Conservation (phyloP, 2,113 vertebrate genomes). For the Corapipo altera region DNA sequence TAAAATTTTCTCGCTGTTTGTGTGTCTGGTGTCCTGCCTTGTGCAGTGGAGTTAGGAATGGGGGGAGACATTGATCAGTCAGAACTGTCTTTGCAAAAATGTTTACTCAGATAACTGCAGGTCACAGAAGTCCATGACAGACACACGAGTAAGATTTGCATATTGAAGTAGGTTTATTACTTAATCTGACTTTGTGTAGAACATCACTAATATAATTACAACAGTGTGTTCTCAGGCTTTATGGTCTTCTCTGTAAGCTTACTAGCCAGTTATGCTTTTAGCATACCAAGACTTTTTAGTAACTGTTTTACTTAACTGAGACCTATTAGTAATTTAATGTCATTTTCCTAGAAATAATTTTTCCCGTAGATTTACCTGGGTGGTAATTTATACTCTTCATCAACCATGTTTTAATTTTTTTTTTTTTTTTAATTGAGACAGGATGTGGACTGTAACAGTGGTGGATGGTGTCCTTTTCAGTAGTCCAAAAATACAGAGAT, state of each 20-base stretch:
- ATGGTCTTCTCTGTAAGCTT: neutral
- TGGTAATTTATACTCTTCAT: neutral
- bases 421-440: neutral
- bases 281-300: neutral
- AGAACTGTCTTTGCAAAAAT: neutral
- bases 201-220: neutral
- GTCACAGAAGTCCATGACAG: neutral
- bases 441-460: neutral
- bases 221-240: neutral
- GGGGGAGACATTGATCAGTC: neutral
- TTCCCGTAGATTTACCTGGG: neutral
- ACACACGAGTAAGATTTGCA: neutral
- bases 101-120: neutral
- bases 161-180: neutral
- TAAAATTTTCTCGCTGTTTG: neutral
- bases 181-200: neutral
- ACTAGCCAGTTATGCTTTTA: neutral
- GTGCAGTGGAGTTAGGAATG: neutral
- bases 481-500: neutral
- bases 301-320: neutral
- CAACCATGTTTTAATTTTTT: neutral
- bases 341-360: neutral
- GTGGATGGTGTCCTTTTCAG: neutral
- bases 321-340: neutral
- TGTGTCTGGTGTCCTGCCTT: neutral